Evolutionary conservation across 2,113 vertebrate genomes (phyloP), one percentile per base, ranked within the genome.

Genomic region (Engraulis encrasicolus): DNA sequence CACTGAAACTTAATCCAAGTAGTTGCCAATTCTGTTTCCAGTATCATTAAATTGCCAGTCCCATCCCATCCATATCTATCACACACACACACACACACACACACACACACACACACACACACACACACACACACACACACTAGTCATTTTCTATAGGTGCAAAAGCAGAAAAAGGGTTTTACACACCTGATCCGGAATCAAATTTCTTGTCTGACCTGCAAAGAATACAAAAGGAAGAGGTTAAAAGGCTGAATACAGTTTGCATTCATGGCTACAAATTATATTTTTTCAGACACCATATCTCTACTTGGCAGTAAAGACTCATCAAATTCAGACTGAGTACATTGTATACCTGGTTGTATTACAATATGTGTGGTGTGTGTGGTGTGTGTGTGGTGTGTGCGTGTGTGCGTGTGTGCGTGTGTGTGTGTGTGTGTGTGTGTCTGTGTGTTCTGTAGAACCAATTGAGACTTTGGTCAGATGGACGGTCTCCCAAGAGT

Each of bases 141-240:
- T 17, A 3, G 31, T 27, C 23, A 31, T 6, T 27, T 27, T n/a
- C n/a, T 12, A 31, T 15, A 9, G 12, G 23, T 27, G 34, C 34
- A 34, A 34, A 27, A 34, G 66, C 12, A 74, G 27, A 2, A 74
- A 27, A 74, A 71, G 45, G 6, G 38, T 23, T 79, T 19, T 94
- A 94, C 96, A 93, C 95, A 99, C 98, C 98, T 95, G 98, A 99
- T 88, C 96, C 96, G 0, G 98, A 99, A 95, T 99, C 97, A 95
- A 97, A 99, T 93, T 99, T 99, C 78, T 95, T 96, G 91, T 93
- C 95, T 77, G 98, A 99, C 92, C 98, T 99, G 88, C 19, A 95
- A 96, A 88, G 82, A 38, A 82, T 94, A 82, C 86, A 0, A 85
- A 37, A 81, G 1, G 9, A 78, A 31, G 49, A 37, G 48, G 12